A percentile compares a stretch with the other conserved stretches of the same genome.
Conservation (phyloP, 1,140 invertebrate genomes). For the Atopsyche davidsoni region DNA sequence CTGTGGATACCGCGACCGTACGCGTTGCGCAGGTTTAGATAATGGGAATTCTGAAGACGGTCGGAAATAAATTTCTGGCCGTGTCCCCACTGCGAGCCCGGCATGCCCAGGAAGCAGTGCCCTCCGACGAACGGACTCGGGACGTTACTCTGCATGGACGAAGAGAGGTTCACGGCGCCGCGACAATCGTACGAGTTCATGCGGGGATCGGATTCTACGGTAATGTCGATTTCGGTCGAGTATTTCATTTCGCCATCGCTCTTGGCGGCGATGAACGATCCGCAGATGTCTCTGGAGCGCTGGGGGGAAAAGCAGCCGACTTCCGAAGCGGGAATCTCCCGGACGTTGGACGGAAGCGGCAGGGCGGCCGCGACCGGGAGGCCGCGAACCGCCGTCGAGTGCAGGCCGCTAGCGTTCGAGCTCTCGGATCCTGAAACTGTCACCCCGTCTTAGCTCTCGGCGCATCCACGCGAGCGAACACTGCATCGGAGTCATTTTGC, state of each 20-base stretch:
- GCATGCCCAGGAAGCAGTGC: slow-evolving; percentile 64
- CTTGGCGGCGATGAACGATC: slow-evolving; percentile 48
- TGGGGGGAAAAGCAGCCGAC: slow-evolving; percentile 57
- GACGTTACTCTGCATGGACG: slow-evolving; percentile 68
- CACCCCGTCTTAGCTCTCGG: too few relatives aligned
- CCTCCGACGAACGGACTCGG: slow-evolving; percentile 59
- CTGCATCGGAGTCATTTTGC: too few relatives aligned
- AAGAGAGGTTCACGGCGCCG: slow-evolving; percentile 59
- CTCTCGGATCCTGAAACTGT: slow-evolving; percentile 16
- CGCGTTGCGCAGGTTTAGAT: slow-evolving; percentile 47
- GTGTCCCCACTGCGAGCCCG: slow-evolving; percentile 62
- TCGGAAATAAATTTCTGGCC: slow-evolving; percentile 63
- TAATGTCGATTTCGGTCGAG: slow-evolving; percentile 38
- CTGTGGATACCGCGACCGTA: slow-evolving; percentile 32
- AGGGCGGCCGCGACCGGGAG: slow-evolving; percentile 40
- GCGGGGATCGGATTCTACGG: slow-evolving; percentile 47
- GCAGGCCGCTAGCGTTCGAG: slow-evolving; percentile 33
- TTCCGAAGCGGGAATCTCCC: slow-evolving; percentile 56
- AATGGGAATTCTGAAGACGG: slow-evolving; percentile 57
- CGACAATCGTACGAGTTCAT: slow-evolving; percentile 62
- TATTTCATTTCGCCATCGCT: slow-evolving; percentile 27
- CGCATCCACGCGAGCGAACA: too few relatives aligned
- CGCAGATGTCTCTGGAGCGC: slow-evolving; percentile 54
- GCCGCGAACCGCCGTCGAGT: slow-evolving; percentile 34
- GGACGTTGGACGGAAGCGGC: slow-evolving; percentile 43